A percentile compares a stretch with the other conserved stretches of the same genome.
Evolutionary conservation across 2,888 invertebrate genomes (phyloP).

Genomic region (Chloromyia formosa): DNA sequence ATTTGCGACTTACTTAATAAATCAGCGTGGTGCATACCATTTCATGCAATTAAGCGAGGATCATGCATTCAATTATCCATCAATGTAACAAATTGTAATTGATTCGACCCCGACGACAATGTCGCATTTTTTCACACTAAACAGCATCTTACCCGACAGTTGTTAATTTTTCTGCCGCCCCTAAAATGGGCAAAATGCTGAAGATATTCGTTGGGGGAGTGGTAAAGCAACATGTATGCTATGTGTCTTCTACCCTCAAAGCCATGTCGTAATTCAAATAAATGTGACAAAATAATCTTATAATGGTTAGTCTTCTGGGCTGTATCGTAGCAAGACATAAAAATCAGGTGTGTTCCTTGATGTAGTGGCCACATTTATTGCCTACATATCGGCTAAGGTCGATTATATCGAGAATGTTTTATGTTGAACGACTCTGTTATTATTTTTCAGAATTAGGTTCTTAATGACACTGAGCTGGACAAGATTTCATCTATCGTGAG

Average conservation of each 20-base stretch:
- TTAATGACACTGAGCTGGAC: neutral
- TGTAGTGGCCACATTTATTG: neutral
- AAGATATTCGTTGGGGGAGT: neutral
- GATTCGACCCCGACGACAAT: slow-evolving; percentile 45
- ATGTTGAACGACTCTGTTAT: neutral
- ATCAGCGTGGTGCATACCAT: slow-evolving; percentile 31
- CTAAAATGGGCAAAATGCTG: neutral
- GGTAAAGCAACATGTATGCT: neutral
- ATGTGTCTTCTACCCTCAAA: neutral
- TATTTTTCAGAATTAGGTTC: neutral
- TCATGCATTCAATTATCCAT: slow-evolving; percentile 43
- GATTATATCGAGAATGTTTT: neutral
- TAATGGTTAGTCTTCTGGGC: neutral
- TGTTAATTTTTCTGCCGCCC: slow-evolving; percentile 29
- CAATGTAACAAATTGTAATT: slow-evolving; percentile 49
- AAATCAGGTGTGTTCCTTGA: slow-evolving; percentile 38
- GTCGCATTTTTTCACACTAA: slow-evolving; percentile 39
- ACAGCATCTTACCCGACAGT: slow-evolving; percentile 14
- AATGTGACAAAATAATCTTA: slow-evolving; percentile 39
- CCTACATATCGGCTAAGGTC: neutral
- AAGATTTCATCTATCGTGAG: neutral
- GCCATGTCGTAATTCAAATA: slow-evolving; percentile 36
- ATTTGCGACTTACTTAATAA: slow-evolving; percentile 3
- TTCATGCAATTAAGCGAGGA: slow-evolving; percentile 26
- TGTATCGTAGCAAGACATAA: neutral